These are phyloP conservation scores for Glossophaga mutica DNA, from an alignment of 2,797 vertebrate genomes.

Conservation along the genomic window DNA sequence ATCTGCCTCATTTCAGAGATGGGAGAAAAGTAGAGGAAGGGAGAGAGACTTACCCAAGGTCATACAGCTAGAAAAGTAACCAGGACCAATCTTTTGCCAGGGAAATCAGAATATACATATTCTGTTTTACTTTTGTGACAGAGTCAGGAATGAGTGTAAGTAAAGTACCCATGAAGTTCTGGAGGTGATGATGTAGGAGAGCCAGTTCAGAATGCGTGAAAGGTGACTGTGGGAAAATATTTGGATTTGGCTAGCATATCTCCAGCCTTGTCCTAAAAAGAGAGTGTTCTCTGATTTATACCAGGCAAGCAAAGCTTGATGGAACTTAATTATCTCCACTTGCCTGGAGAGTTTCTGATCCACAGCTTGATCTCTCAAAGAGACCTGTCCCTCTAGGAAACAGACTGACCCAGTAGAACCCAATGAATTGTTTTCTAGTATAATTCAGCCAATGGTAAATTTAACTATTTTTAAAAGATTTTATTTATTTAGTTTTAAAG, in stretches of 20 bases:
- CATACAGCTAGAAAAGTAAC: not conserved
- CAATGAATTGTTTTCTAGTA: not conserved
- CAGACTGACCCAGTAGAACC: not conserved
- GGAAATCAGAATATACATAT: not conserved
- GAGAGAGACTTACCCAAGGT: not conserved
- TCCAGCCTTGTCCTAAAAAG: not conserved
- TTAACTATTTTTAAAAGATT: not conserved
- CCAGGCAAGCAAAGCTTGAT: not conserved
- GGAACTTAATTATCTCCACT: not conserved
- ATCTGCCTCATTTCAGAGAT: not conserved
- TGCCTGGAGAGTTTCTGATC: not conserved
- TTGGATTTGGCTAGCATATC: not conserved
- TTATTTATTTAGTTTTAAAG: not conserved
- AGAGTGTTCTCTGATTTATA: not conserved
- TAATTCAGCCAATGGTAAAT: not conserved
- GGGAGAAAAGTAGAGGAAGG: not conserved
- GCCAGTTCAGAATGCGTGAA: not conserved
- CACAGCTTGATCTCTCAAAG: not conserved
- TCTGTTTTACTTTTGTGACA: not conserved
- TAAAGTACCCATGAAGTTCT: not conserved
- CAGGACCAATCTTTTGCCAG: not conserved
- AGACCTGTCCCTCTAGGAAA: not conserved
- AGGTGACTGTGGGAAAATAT: not conserved
- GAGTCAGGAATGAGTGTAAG: not conserved
- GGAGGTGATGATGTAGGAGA: not conserved